Percentiles rank a stretch among this genome's conserved stretches.
Evolutionary conservation across 2,888 invertebrate genomes (phyloP).

Genomic region (Synanthedon vespiformis): DNA sequence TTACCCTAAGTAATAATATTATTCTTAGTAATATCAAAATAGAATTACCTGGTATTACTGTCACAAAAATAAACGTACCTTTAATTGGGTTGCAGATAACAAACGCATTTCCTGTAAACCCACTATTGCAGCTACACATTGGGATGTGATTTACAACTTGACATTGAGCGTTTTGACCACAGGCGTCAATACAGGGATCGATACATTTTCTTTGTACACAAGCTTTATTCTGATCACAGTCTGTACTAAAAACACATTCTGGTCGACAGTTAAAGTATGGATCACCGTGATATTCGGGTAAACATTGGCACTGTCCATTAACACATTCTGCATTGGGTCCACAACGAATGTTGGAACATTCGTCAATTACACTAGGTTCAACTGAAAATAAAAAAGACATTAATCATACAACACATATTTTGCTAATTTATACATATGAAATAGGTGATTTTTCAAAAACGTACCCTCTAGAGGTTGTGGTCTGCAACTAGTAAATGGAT

Average conservation of each 20-base stretch:
- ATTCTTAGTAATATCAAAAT: no score
- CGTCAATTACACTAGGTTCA: constrained; percentile 58
- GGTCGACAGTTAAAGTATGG: constrained; percentile 81
- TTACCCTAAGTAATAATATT: background rate
- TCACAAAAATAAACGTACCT: constrained; percentile 45
- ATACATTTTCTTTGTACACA: constrained; percentile 81
- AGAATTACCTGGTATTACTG: background rate
- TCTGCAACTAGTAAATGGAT: constrained; percentile 76
- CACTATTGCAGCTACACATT: constrained; percentile 74
- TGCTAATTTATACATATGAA: no score
- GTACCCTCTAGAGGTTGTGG: constrained; percentile 67
- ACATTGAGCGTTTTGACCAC: constrained; percentile 74
- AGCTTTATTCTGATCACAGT: constrained; percentile 76
- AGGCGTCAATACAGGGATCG: constrained; percentile 79
- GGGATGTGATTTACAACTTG: constrained; percentile 76
- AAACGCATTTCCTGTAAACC: constrained; percentile 73
- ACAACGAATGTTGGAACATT: constrained; percentile 79
- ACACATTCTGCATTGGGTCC: constrained; percentile 75
- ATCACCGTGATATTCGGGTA: constrained; percentile 79
- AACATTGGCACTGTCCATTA: constrained; percentile 78
- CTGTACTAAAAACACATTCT: constrained; percentile 82
- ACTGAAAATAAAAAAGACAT: constrained; percentile 21
- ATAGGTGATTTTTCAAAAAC: constrained; percentile 1
- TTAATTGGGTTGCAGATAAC: constrained; percentile 59
- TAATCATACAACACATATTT: no score